phyloP scores from a whole-genome alignment of 2,797 vertebrate genomes.

The Numenius phaeopus region DNA sequence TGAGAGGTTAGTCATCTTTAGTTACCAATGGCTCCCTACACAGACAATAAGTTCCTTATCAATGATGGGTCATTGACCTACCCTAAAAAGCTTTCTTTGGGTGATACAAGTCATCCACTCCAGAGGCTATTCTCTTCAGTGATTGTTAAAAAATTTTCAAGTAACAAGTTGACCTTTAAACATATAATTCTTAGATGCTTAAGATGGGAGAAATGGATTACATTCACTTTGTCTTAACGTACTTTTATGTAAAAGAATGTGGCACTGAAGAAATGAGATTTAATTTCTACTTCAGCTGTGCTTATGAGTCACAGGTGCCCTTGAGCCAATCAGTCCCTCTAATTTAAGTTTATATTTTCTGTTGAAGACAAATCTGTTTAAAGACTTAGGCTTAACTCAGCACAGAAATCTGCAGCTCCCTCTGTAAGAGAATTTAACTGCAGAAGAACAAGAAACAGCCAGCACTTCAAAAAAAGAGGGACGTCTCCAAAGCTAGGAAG shows the following conservation, averaged over 20 bases:
- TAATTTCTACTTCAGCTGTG: not conserved
- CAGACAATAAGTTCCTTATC: not conserved
- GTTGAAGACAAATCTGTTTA: not conserved
- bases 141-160: not conserved
- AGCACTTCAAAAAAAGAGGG: not conserved
- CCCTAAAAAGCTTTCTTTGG: not conserved
- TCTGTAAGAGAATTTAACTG: not conserved
- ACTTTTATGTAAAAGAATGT: not conserved
- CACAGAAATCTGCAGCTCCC: not conserved
- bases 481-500: not conserved
- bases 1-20: not conserved
- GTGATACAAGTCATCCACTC: not conserved
- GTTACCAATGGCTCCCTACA: not conserved
- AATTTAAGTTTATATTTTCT: not conserved
- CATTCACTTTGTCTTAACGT: not conserved
- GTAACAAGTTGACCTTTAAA: not conserved
- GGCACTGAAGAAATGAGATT: not conserved
- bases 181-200: not conserved
- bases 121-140: not conserved
- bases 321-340: not conserved
- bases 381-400: not conserved
- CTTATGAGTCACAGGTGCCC: not conserved
- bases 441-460: not conserved
- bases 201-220: not conserved
- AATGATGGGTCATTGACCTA: not conserved